Base-by-base conservation (phyloP, 53 echinoderm and acorn worm species). In the Patiria pectinifera region DNA sequence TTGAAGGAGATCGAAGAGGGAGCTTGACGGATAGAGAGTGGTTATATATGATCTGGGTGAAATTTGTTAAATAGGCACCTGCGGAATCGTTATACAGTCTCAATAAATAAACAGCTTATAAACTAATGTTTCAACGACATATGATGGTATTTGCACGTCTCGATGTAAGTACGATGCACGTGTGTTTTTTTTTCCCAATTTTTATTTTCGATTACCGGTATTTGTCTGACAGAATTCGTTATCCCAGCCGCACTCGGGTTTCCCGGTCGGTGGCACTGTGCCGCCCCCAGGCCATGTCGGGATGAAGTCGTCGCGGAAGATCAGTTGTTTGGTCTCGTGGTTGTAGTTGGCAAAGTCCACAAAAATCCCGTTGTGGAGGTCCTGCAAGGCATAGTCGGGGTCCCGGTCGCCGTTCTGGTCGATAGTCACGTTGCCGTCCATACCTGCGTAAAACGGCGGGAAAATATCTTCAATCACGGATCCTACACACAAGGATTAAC, bases 181-280 rank as follows among this genome's bases (percentile, higher is more conserved):
- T n/a, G n/a, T n/a, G n/a, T 1, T 53, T 53, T 53, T 53, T 1
- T 53, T 53, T 8, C 43, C 22, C 2, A 69, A 74, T 16, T 18
- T 21, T 48, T 46, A 48, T 49, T 4, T 9, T 19, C 11, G n/a
- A 61, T 11, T 90, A 90, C 90, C 81, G 19, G 66, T 45, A 81
- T 90, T 90, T 11, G 90, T 63, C 25, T 94, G 92, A 45, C 96
- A 96, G 26, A 83, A 71, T 77, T 96, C 96, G 26, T 85, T 81
- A 11, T 96, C 92, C 96, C 96, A 96, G 25, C 96, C 96, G 62
- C 96, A 96, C 6, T 23, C 49, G 0, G 96, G 96, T 21, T 86
- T 74, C 25, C 94, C 96, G 22, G 63, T 74, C 0, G 94, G 95
- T 8, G 91, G 90, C 1, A 6, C 45, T 6, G 60, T 92, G 4